phyloP scores from a whole-genome alignment of 2,113 vertebrate species.

The Gallinago jamesoni region DNA sequence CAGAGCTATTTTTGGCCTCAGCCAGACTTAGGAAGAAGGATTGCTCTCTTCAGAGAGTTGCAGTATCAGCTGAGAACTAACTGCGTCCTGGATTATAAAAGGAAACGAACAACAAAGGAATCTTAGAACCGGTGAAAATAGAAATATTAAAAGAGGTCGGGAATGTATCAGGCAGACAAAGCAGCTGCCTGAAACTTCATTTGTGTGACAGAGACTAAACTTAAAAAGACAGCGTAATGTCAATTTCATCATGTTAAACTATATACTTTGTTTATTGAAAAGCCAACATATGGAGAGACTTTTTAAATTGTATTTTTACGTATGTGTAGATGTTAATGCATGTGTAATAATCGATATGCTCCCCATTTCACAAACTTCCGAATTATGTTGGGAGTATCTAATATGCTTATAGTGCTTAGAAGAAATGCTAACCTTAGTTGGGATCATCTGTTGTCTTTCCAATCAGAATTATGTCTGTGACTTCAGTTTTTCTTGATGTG shows the following conservation, averaged over 20 bases:
- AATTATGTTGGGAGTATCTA: not conserved
- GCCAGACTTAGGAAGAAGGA: constrained; percentile 19
- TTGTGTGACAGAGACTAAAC: not conserved
- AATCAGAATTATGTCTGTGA: not conserved
- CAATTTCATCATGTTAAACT: not conserved
- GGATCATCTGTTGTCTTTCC: not conserved
- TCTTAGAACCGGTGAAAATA: not conserved
- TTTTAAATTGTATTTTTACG: not conserved
- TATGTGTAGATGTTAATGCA: not conserved
- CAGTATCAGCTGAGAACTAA: constrained; percentile 47
- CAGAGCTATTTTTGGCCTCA: constrained; percentile 55
- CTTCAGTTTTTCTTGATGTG: not conserved
- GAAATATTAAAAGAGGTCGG: not conserved
- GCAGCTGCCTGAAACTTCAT: constrained; percentile 1
- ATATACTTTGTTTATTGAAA: constrained; percentile 9
- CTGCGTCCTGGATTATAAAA: constrained; percentile 35
- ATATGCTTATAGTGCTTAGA: not conserved
- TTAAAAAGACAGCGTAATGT: not conserved
- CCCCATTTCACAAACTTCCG: not conserved
- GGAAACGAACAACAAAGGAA: not conserved
- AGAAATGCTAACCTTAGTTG: not conserved
- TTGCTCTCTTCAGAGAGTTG: constrained; percentile 52
- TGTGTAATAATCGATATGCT: not conserved
- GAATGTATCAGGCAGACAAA: not conserved
- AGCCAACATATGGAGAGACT: not conserved